Base-by-base conservation (phyloP, 2,797 vertebrate genomes). In the Microctenopoma stevenorrisi region DNA sequence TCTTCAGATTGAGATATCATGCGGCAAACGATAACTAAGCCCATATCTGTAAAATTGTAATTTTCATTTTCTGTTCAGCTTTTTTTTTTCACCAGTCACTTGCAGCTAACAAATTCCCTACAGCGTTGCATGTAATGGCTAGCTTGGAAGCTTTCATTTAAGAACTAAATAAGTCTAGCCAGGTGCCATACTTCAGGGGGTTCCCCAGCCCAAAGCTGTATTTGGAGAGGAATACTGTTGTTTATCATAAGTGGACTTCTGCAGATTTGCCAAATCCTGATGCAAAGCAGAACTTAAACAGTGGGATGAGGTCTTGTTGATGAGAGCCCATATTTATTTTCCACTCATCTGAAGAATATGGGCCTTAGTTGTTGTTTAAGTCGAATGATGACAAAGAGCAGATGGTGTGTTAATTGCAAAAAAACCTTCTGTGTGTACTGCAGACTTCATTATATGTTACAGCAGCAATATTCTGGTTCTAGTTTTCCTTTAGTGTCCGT, bases 141-240 rank as follows among this genome's bases (percentile, higher is more conserved):
- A 28, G 50, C n/a, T 42, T 37, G 22, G 44, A 33, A 72, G 56
- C 12, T 5, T 72, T 78, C 22, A 61, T 73, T 69, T 61, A 42
- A 67, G 18, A 52, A 38, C 16, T 46, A 51, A 57, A n/a, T 66
- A 71, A 73, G 64, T 63, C 7, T 35, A 26, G 16, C 30, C 30
- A 40, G 33, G 38, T 44, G 47, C 50, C 42, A 30, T 40, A 57
- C 15, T 16, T 35, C 46, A 7, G 49, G 35, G 51, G 54, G 48
- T 72, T 53, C 54, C 60, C 46, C 2, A 25, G 30, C 33, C 26
- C 30, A 44, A 11, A 33, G n/a, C 88, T 89, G 81, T 84, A 87
- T 90, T 91, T 89, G 87, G 84, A 75, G 52, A 91, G 78, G 83
- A 88, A 78, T 68, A 43, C 52, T 70, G 53, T 65, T 87, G 83